Evolutionary conservation across 2,113 vertebrate species (phyloP), one percentile per base, ranked within the genome.

Genomic region (Ciconia stormi): DNA sequence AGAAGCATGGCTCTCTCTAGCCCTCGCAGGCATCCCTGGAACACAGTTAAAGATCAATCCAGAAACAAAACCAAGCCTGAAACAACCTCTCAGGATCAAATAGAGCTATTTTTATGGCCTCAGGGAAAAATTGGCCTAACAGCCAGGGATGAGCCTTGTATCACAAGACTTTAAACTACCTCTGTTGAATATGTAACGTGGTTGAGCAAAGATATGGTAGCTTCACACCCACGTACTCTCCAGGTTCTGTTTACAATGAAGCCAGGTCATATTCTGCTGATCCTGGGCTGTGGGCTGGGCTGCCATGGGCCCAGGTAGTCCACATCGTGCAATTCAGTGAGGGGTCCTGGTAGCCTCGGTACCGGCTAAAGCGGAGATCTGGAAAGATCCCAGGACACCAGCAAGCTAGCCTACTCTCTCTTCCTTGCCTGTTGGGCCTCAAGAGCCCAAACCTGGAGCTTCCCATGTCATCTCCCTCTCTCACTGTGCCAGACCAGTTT

Each of bases 301-400:
- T 74, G 14, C 47, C 3, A 0, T 21, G 26, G 22, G 20, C 34
- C 2, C 20, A 27, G 50, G 27, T 2, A 0, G 16, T 77, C 49
- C 15, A 5, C 2, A 1, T 3, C 1, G 0, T 11, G 16, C 18
- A 22, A 4, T 34, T 44, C 38, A 55, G 4, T 10, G 38, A 67
- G 10, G 18, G 19, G 1, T 61, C 7, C 30, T 20, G 13, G 7
- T 25, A 26, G 21, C 10, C 13, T n/a, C 50, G n/a, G 2, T n/a
- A 26, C 1, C 1, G 5, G 19, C 19, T 50, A 50, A 52, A 71
- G 6, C 4, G 50, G n/a, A 66, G 36, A 62, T 29, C 20, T 29
- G 18, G 36, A 50, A 72, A 80, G 44, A n/a, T 34, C 20, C 34
- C 18, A 13, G 22, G n/a, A 34, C 26, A 59, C 2, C 20, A 40